Conservation (phyloP, 2,113 vertebrate genomes). For the Eidolon helvum region DNA sequence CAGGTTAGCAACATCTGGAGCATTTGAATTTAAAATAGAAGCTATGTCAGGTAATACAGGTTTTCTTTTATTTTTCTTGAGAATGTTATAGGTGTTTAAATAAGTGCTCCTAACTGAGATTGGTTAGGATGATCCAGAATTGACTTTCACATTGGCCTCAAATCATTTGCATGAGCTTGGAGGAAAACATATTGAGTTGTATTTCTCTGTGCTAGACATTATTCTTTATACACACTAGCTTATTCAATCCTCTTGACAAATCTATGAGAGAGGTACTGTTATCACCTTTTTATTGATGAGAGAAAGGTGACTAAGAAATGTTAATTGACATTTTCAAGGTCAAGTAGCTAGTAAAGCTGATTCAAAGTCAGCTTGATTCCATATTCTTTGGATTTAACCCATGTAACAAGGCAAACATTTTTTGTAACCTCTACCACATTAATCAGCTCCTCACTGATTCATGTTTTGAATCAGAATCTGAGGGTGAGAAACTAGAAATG, state of each 20-base stretch:
- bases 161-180: neutral
- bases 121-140: neutral
- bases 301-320: neutral
- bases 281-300: neutral
- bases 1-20: neutral
- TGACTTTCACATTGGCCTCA: neutral
- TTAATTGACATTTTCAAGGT: neutral
- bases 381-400: neutral
- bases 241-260: neutral
- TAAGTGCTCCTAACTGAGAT: neutral
- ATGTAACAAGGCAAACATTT: neutral
- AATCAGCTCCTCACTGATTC: neutral
- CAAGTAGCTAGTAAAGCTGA: neutral
- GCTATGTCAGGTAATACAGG: neutral
- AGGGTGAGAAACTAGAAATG: neutral
- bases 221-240: neutral
- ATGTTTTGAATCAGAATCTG: neutral
- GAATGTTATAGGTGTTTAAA: neutral
- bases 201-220: neutral
- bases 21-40: neutral
- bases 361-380: neutral
- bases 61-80: neutral
- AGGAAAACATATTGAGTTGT: neutral
- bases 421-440: neutral
- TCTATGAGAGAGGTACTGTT: neutral